Base-by-base conservation (phyloP, 2,888 invertebrate genomes). In the Gastrophysa polygoni region DNA sequence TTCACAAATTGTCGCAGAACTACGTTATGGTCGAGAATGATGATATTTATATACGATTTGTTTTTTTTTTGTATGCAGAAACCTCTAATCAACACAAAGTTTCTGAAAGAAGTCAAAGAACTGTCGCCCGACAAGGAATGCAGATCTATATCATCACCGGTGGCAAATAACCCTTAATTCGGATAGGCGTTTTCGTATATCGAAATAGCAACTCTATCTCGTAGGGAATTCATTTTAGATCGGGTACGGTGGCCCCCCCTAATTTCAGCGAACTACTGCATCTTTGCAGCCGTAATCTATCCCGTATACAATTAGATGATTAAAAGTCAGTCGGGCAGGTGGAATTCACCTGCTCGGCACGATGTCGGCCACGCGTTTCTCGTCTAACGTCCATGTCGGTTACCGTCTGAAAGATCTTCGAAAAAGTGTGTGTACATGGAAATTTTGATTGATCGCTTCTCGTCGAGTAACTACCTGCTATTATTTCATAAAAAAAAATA, bases 331-430 rank as follows among this genome's bases (percentile, higher is more conserved):
- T 63, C 65, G 64, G 69, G 72, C 75, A 75, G 75, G 75, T 75
- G 75, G 69, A 74, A 47, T 74, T 73, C 74, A 74, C 74, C 75
- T 75, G 75, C 70, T 67, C 64, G 72, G 73, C 73, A 72, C 72
- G 64, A 71, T 71, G 71, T 64, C 63, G 61, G 70, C 64, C 73
- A 72, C 73, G 70, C 63, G 73, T 32, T 32, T 8, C 10, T 38
- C 38, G 11, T 38, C 38, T 38, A 38, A 38, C 14, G n/a, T n/a
- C 14, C n/a, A 14, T 14, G 10, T n/a, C 14, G 38, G 14, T 38
- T 4, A 14, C 4, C 14, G 38, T 32, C 29, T 32, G 38, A 38
- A 11, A 14, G 14, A 38, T 32, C 29, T 32, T 32, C 6, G 29
- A 8, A 32, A 7, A 32, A 32, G 29, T 32, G 29, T 32, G 29